Evolutionary conservation across 2,797 vertebrate genomes (phyloP), one percentile per base, ranked within the genome.

Genomic region (Poeciliopsis gracilis): DNA sequence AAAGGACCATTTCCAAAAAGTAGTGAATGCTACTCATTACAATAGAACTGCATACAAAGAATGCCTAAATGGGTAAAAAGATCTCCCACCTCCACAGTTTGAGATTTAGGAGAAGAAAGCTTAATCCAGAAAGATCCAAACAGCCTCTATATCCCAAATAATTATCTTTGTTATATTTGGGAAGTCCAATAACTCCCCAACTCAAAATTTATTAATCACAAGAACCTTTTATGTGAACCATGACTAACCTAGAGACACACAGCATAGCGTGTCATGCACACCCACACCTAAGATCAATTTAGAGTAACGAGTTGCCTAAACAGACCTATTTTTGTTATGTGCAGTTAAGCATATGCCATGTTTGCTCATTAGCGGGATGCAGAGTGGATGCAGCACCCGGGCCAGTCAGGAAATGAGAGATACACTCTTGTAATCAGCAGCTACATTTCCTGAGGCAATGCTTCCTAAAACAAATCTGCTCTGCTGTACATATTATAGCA

Each of bases 391-490:
- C 82, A 73, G 83, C 82, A 82, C 86, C 78, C 86, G 90, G 82
- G 84, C 87, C 87, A 81, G 71, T 57, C 43, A 41, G 2, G 74
- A 87, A 82, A 80, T 53, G 73, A 76, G 77, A 84, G 75, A 76
- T 53, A 73, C 82, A 81, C 72, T 36, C 69, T 73, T 88, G 71
- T 72, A 77, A 82, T 86, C 84, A 77, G 82, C 80, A 51, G 74
- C 80, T 79, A 49, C 81, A 76, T 66, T 80, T 89, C 85, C 85
- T 80, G 71, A 1, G 69, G 89, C 84, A 75, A 70, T 70, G 47
- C 80, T 82, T 88, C 84, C 77, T 75, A 76, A 83, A 15, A 86
- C 82, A 79, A 81, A 57, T 76, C 77, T 59, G 77, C 91, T 86
- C 70, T 13, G 71, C 45, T 82, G 80, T 78, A 78, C 79, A 77